phyloP scores from a whole-genome alignment of 2,797 vertebrate species.

The Pangasius sanitwongsei region DNA sequence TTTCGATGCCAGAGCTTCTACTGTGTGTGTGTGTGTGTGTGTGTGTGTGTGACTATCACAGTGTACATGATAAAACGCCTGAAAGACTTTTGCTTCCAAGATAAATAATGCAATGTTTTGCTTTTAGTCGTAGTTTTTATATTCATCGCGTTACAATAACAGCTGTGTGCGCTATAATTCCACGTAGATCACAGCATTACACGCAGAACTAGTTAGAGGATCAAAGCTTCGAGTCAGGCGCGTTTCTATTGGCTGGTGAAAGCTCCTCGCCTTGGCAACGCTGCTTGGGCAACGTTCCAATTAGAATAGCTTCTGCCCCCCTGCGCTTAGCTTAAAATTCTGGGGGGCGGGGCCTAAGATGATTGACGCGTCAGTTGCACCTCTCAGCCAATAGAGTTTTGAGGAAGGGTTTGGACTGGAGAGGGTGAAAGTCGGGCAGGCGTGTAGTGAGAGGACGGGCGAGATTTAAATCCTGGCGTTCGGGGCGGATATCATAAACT shows the following conservation, averaged over 20 bases:
- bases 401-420: neutral
- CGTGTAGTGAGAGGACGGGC: neutral
- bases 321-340: conserved; percentile 75
- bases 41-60: neutral
- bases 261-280: conserved; percentile 74
- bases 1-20: neutral
- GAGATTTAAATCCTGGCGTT: conserved; percentile 38
- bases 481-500: neutral
- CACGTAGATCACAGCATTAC: neutral
- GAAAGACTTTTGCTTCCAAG: neutral
- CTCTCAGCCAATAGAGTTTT: conserved; percentile 65
- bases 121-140: neutral
- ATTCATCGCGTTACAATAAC: neutral
- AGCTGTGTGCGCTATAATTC: too few species aligned
- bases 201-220: neutral
- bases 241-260: conserved; percentile 64
- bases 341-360: conserved; percentile 35
- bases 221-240: conserved; percentile 46
- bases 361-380: conserved; percentile 51
- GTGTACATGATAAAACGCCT: neutral
- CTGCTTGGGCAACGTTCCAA: conserved; percentile 69
- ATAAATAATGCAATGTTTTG: neutral
- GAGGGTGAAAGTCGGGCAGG: neutral
- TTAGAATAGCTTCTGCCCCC: conserved; percentile 63
- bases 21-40: too few species aligned